A percentile compares a stretch with the other conserved stretches of the same genome.
These are phyloP conservation scores for Tanytarsus gracilentus DNA, from an alignment of 2,888 invertebrate genomes.

Conservation along the genomic window DNA sequence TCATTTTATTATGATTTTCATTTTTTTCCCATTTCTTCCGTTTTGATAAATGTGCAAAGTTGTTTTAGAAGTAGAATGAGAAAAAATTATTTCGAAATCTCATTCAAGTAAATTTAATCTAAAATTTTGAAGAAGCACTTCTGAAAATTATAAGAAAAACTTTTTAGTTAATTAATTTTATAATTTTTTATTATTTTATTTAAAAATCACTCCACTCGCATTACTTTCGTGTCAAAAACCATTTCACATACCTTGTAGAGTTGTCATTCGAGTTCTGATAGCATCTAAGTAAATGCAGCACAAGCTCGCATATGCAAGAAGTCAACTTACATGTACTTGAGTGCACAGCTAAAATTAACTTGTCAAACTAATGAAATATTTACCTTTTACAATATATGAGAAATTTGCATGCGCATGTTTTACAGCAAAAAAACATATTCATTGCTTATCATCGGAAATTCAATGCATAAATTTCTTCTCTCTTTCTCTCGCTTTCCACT, in stretches of 20 bases:
- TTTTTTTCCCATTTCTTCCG: neutral
- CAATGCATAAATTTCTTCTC: conserved; percentile 1
- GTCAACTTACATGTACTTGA: too few species aligned
- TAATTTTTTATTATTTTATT: too few species aligned
- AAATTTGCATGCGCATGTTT: neutral
- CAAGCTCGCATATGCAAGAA: too few species aligned
- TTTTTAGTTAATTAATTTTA: too few species aligned
- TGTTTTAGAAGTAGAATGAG: neutral
- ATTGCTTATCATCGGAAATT: conserved; percentile 6
- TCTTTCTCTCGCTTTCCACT: neutral
- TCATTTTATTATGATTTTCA: conserved; percentile 5
- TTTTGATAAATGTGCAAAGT: conserved; percentile 16
- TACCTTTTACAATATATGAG: neutral
- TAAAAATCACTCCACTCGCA: too few species aligned
- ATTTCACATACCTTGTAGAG: too few species aligned
- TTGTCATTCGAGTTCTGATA: too few species aligned
- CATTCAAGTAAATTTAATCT: too few species aligned
- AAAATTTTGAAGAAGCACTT: too few species aligned
- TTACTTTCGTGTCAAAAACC: too few species aligned
- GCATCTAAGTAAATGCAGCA: too few species aligned
- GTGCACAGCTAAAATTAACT: conserved; percentile 4
- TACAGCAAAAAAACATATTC: neutral
- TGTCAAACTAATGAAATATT: conserved; percentile 12
- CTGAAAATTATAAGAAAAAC: too few species aligned
- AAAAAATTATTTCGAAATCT: neutral